Base-by-base conservation (phyloP, 1,140 invertebrate species). In the Drosophila watanabei region DNA sequence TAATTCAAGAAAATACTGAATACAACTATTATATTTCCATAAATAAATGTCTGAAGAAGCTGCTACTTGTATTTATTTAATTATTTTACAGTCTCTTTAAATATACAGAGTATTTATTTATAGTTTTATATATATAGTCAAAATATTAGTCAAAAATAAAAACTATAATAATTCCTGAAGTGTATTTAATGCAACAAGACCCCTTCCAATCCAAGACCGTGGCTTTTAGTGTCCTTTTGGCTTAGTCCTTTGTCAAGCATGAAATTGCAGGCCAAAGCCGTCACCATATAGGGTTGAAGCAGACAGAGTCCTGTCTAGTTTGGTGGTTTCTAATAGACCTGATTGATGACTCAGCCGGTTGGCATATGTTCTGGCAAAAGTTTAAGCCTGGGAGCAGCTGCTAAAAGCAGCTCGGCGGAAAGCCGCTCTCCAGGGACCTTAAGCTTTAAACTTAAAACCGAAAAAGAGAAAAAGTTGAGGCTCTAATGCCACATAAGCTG, bases 281-380 rank as follows among this genome's bases (percentile, higher is more conserved):
- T 16, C 51, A 18, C 24, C 52, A 51, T 35, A 60, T 60, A 11
- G 70, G 70, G 70, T 73, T 72, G 68, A 72, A 72, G 13, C 45
- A 72, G 66, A 72, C 52, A 72, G 51, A 11, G 43, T 72, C 37
- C 43, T 73, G 79, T 69, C 73, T 66, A 75, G 79, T 65, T 79
- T 45, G 79, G 66, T 73, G 82, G 82, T 78, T 85, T 62, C 79
- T 82, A 85, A 82, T 82, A 64, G 79, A 70, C 62, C 80, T 86
- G 82, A 86, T 86, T 86, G 82, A 87, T 86, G 82, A 86, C 75
- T 87, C 75, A 86, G 68, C 66, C 56, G 57, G 58, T 46, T 66
- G 72, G 83, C 75, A 86, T 82, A 86, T 86, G 82, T 66, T 79
- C 45, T 18, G 14, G 13, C 41, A 41, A 68, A 39, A 33, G 46